These are phyloP conservation scores for Antheraea assamensis DNA, from an alignment of 2,888 invertebrate species.

Conservation along the genomic window DNA sequence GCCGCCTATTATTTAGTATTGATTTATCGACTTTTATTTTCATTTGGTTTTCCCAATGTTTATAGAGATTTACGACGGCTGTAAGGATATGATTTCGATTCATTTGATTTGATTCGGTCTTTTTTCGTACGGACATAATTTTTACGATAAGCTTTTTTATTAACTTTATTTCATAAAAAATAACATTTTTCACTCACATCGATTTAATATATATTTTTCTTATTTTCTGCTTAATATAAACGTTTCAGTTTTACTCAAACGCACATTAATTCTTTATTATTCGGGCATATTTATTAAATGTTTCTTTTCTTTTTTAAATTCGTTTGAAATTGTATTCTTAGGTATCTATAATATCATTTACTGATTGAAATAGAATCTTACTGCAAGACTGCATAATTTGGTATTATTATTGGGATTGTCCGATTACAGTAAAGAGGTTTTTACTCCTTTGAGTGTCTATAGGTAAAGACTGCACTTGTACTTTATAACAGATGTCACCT, in stretches of 20 bases:
- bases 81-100: slow-evolving; percentile 54
- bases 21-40: slow-evolving; percentile 63
- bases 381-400: too few relatives aligned
- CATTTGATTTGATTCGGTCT: slow-evolving; percentile 54
- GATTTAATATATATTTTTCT: background rate
- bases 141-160: slow-evolving; percentile 6
- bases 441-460: background rate
- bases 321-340: too few relatives aligned
- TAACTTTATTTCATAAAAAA: slow-evolving; percentile 12
- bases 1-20: slow-evolving; percentile 69
- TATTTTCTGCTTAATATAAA: background rate
- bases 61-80: slow-evolving; percentile 62
- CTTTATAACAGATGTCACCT: background rate
- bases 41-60: slow-evolving; percentile 61
- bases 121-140: slow-evolving; percentile 11
- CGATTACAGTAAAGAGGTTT: background rate
- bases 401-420: too few relatives aligned
- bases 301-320: background rate
- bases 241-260: background rate
- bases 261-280: background rate
- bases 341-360: too few relatives aligned
- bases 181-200: background rate
- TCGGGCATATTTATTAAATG: background rate
- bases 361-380: too few relatives aligned
- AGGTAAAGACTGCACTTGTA: background rate